These are phyloP conservation scores for Gastrophryne carolinensis DNA, from an alignment of 2,797 vertebrate genomes.

Conservation along the genomic window DNA sequence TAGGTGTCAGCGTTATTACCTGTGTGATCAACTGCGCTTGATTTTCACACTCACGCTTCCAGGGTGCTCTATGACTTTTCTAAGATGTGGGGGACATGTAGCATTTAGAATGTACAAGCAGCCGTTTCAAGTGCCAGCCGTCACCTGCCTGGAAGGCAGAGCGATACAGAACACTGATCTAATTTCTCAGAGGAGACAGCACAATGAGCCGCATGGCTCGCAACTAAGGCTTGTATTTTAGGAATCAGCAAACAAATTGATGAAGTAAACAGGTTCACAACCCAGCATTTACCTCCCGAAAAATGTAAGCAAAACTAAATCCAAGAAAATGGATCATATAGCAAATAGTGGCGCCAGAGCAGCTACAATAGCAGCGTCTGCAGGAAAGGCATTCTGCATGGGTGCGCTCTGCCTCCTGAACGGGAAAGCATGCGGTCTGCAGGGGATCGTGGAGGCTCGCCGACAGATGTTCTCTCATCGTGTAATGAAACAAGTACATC, in stretches of 20 bases:
- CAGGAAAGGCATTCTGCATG: constrained; percentile 24
- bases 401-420: not conserved
- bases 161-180: constrained; percentile 49
- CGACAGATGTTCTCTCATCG: not conserved
- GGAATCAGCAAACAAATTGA: constrained; percentile 33
- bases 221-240: constrained; percentile 35
- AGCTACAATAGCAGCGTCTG: not conserved
- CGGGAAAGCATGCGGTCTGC: not conserved
- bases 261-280: constrained; percentile 44
- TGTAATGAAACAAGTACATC: not conserved
- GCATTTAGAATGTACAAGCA: constrained; percentile 39
- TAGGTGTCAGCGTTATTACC: constrained; percentile 19
- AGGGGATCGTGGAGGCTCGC: not conserved
- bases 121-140: constrained; percentile 37
- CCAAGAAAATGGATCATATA: constrained; percentile 27
- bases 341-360: constrained; percentile 15
- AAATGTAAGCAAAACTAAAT: constrained; percentile 28
- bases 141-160: constrained; percentile 47
- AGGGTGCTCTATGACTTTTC: not conserved
- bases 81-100: constrained; percentile 23
- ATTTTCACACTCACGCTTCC: constrained; percentile 13
- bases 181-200: constrained; percentile 44
- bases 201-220: constrained; percentile 34
- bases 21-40: constrained; percentile 12
- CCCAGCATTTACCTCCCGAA: constrained; percentile 30